Conservation (phyloP, 2,797 vertebrate species). For the Pagetopsis macropterus region DNA sequence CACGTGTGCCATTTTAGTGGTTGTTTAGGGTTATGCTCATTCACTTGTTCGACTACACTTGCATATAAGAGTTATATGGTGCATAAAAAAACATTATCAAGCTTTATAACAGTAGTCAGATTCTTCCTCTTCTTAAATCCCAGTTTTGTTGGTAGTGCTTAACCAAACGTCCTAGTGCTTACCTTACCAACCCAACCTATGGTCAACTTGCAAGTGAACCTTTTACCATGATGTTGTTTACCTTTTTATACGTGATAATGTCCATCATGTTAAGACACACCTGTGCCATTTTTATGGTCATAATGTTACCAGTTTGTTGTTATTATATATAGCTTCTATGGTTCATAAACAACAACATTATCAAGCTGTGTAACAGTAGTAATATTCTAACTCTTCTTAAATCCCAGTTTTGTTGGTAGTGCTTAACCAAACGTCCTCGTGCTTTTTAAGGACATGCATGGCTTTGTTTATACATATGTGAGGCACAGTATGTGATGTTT, state of each 20-base stretch:
- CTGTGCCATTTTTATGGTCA: background rate
- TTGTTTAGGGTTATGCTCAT: background rate
- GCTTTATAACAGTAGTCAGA: background rate
- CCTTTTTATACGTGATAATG: background rate
- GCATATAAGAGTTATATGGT: background rate
- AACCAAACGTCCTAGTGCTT: background rate
- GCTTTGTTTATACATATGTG: conserved; percentile 48
- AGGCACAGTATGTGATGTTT: background rate
- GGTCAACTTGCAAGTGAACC: conserved; percentile 29
- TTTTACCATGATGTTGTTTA: conserved; percentile 23
- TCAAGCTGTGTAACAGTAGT: background rate
- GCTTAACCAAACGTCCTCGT: background rate
- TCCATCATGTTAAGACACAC: background rate
- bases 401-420: background rate
- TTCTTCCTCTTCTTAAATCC: background rate
- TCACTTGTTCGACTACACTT: background rate
- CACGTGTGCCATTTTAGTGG: background rate
- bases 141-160: background rate
- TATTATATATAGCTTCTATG: background rate
- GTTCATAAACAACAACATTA: background rate
- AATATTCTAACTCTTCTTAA: background rate
- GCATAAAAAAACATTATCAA: background rate
- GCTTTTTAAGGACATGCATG: conserved; percentile 23
- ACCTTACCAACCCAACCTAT: conserved; percentile 64
- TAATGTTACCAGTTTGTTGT: background rate